Base-by-base conservation (phyloP, 2,797 vertebrate species). In the Gallirallus australis region DNA sequence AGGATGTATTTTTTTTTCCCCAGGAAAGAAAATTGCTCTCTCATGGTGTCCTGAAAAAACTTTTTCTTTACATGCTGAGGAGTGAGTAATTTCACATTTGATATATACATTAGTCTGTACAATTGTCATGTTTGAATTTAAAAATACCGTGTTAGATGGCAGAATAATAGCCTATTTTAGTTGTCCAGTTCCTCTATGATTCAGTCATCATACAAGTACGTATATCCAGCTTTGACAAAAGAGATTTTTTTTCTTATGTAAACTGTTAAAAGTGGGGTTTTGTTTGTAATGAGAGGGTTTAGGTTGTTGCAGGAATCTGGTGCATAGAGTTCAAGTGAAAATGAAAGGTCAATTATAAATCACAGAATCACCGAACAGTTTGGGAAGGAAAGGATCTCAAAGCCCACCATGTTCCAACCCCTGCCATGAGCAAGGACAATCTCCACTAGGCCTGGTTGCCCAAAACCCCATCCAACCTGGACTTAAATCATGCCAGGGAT, bases 241-340 rank as follows among this genome's bases (percentile, higher is more conserved):
- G 5, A 66, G 1, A 15, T 0, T 0, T 11, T 30, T 30, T 64
- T 64, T 57, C 5, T 68, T 76, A 7, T 30, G 0, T 12, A 61
- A 81, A 57, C 10, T 0, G 23, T 33, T 48, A 8, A 9, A 66
- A 35, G 9, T 2, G 1, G 18, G 1, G 30, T 68, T 40, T 72
- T 33, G 28, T 1, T 37, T 59, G n/a, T 35, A 21, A 19, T 59
- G 10, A 33, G 66, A 70, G 10, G 5, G 2, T 33, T 82, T 63
- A 71, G 19, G 9, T 64, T 68, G 3, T 25, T 87, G 27, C 30
- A 48, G 35, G 12, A 54, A 28, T 72, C 72, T 57, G 33, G 33
- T 39, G 52, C 19, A 28, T 10, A 45, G 6, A 50, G 24, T 54
- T 7, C 6, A 59, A 57, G 23, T 40, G 17, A 89, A 82, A 50